A percentile compares a stretch with the other conserved stretches of the same genome.
phyloP scores from a whole-genome alignment of 2,113 vertebrate genomes.

The Pavo muticus region DNA sequence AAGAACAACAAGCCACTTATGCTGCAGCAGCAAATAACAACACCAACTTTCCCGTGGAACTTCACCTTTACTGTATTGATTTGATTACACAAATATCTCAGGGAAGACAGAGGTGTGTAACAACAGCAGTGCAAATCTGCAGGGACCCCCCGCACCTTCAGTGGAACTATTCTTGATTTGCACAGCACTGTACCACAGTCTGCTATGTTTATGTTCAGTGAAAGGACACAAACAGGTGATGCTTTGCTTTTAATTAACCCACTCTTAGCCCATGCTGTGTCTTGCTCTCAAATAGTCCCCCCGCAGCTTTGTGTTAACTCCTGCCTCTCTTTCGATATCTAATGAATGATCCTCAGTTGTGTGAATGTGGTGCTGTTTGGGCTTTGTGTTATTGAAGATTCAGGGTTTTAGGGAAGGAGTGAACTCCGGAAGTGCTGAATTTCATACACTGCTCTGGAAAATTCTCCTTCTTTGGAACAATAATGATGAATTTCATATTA shows the following conservation, averaged over 20 bases:
- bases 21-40: background rate
- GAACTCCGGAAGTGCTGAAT: background rate
- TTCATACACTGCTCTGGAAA: background rate
- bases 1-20: background rate
- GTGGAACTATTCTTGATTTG: background rate
- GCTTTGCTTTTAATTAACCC: background rate
- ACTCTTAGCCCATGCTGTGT: background rate
- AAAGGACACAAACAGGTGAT: background rate
- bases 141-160: background rate
- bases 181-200: accelerated
- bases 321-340: background rate
- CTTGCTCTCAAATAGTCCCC: background rate
- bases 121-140: background rate
- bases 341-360: background rate
- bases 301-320: background rate
- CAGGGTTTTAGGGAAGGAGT: background rate
- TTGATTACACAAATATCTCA: background rate
- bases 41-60: background rate
- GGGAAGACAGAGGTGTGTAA: background rate
- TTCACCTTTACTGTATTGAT: background rate
- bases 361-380: background rate
- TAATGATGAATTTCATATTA: background rate
- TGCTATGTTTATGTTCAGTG: background rate
- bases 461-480: background rate
- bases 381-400: background rate